phyloP scores from a whole-genome alignment of 2,797 vertebrate species.

The Momotus momota region DNA sequence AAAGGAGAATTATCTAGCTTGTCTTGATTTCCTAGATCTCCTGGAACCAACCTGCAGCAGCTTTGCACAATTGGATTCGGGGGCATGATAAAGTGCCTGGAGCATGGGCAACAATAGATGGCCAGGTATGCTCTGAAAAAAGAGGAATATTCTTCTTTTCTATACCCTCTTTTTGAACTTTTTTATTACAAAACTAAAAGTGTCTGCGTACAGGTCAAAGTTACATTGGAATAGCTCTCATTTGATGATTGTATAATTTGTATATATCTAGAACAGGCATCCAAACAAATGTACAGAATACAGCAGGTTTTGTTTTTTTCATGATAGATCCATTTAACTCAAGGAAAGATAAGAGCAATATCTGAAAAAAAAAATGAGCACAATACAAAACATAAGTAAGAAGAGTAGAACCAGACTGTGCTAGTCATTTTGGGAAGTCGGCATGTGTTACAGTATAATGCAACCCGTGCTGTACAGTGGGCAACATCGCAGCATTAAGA shows the following conservation, averaged over 20 bases:
- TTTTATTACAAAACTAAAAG: not conserved
- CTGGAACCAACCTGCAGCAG: slow-evolving; percentile 87
- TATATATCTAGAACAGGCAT: not conserved
- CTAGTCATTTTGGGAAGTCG: not conserved
- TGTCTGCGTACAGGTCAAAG: not conserved
- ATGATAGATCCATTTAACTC: not conserved
- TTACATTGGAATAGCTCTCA: not conserved
- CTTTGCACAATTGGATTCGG: slow-evolving; percentile 95
- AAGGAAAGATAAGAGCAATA: not conserved
- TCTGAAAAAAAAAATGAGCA: not conserved
- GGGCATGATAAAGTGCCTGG: slow-evolving; percentile 98
- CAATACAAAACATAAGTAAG: not conserved
- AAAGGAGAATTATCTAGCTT: not conserved
- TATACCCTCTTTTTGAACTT: not conserved
- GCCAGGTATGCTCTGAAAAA: slow-evolving; percentile 82
- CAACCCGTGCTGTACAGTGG: not conserved
- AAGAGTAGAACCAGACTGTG: not conserved
- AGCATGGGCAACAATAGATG: slow-evolving; percentile 88
- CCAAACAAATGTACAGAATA: not conserved
- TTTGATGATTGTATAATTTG: not conserved
- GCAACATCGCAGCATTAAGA: not conserved
- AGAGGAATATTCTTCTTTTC: not conserved
- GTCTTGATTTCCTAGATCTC: slow-evolving; percentile 81
- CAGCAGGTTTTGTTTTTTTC: not conserved
- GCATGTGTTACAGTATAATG: not conserved